Conservation (phyloP, 2,113 vertebrate species). For the human (Homo sapiens) region DNA sequence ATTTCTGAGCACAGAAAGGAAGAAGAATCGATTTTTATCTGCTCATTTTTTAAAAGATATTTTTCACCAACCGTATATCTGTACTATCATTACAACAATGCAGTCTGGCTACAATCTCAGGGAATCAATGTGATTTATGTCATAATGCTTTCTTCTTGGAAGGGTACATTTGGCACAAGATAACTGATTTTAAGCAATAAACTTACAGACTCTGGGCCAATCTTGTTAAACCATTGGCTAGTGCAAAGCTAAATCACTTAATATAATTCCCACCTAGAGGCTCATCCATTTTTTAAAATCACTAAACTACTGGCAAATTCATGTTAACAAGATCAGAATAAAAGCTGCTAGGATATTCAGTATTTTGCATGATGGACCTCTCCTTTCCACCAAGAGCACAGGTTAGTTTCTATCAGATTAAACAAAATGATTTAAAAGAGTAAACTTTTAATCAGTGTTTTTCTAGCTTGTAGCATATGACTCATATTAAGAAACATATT, state of each 20-base stretch:
- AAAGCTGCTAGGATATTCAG: neutral
- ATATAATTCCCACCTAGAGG: neutral
- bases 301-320: neutral
- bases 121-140: neutral
- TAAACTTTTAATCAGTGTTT: neutral
- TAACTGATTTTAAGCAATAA: constrained; percentile 7
- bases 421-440: neutral
- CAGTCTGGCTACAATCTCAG: neutral
- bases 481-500: neutral
- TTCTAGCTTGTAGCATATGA: neutral
- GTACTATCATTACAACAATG: neutral
- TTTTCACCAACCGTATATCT: neutral
- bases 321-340: constrained; percentile 7
- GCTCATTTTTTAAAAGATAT: neutral
- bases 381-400: neutral
- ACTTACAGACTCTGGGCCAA: neutral
- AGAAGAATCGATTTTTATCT: neutral
- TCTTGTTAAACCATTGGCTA: constrained; percentile 31
- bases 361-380: neutral
- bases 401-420: neutral
- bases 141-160: constrained; percentile 9
- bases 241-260: neutral
- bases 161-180: neutral
- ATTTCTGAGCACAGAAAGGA: constrained; percentile 21
- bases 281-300: neutral